These are phyloP conservation scores for Ceratina japonica DNA, from an alignment of 1,140 invertebrate genomes.

Conservation along the genomic window DNA sequence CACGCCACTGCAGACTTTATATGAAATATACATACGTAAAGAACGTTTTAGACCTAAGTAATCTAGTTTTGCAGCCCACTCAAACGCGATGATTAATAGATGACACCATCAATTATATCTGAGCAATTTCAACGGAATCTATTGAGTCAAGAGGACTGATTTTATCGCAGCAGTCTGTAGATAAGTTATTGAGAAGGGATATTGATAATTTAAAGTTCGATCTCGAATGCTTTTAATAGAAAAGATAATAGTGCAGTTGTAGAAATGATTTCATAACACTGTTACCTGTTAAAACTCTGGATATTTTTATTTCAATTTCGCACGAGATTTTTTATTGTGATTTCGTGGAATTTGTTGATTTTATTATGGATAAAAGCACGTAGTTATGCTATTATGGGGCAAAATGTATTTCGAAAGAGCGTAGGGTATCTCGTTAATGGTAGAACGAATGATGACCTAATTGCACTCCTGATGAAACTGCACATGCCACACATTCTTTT, in stretches of 20 bases:
- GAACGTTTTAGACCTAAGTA: constrained; percentile 30
- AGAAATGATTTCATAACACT: too few species aligned
- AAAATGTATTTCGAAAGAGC: constrained; percentile 46
- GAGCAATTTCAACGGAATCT: constrained; percentile 1
- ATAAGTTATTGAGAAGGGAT: too few species aligned
- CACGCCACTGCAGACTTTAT: neutral
- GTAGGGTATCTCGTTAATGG: constrained; percentile 57
- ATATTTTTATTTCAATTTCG: neutral
- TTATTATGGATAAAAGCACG: neutral
- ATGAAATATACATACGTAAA: neutral
- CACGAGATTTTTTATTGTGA: neutral
- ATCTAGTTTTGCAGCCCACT: constrained; percentile 38
- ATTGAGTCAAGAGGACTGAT: constrained; percentile 7
- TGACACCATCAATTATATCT: constrained; percentile 21
- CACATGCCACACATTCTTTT: constrained; percentile 7
- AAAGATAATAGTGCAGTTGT: too few species aligned
- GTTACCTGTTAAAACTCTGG: too few species aligned
- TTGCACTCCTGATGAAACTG: constrained; percentile 60
- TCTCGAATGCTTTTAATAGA: neutral
- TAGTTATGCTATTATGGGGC: too few species aligned
- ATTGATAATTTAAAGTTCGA: neutral
- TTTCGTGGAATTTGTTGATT: neutral
- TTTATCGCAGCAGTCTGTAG: neutral
- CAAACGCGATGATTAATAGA: constrained; percentile 22
- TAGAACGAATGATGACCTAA: constrained; percentile 63